phyloP scores from a whole-genome alignment of 2,797 vertebrate genomes.

The Tenualosa thibaudeaui region DNA sequence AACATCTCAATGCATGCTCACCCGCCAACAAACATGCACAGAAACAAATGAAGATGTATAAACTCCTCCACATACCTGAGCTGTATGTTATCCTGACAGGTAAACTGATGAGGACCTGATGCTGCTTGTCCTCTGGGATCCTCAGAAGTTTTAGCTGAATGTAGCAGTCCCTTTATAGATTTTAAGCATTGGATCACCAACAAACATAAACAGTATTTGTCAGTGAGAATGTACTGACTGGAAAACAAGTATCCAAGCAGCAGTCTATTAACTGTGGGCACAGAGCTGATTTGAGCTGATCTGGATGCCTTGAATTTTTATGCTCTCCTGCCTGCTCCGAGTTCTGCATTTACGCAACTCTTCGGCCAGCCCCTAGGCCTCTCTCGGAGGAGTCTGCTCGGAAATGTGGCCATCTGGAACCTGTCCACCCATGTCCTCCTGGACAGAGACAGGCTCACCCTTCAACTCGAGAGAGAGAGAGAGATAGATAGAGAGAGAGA shows the following conservation, averaged over 20 bases:
- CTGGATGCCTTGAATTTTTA: background rate
- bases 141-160: background rate
- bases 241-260: background rate
- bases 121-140: background rate
- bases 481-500: background rate
- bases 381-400: background rate
- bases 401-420: slow-evolving; percentile 12
- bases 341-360: background rate
- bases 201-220: background rate
- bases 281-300: background rate
- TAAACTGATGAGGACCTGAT: background rate
- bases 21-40: background rate
- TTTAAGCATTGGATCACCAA: background rate
- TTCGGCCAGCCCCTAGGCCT: background rate
- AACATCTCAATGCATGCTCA: background rate
- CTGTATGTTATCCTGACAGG: background rate
- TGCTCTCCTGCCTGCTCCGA: background rate
- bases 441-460: background rate
- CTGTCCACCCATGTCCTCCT: background rate
- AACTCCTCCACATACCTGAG: background rate
- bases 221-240: background rate
- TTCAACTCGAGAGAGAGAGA: background rate
- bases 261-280: background rate
- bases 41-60: background rate
- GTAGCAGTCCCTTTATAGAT: background rate